Evolutionary conservation across 2,113 vertebrate genomes (phyloP), one percentile per base, ranked within the genome.

Genomic region (Theristicus caerulescens): DNA sequence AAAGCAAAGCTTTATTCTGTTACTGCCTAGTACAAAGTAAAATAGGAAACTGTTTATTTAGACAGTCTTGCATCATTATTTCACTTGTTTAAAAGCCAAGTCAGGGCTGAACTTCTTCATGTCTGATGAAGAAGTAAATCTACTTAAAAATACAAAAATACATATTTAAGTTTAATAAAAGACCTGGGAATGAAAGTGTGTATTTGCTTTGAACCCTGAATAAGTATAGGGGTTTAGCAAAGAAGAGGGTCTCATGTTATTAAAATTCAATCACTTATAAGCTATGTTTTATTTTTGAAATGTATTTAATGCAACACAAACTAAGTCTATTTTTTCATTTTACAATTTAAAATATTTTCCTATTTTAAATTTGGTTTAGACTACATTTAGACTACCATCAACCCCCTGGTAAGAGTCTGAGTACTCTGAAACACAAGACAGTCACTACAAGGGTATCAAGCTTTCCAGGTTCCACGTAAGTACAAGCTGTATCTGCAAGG

Each of bases 171-270:
- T 74, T 79, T 42, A 82, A 93, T 54, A 90, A 44, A 93, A 84
- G 29, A 73, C 55, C 31, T 71, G 18, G 74, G 54, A 81, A 54
- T 42, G 26, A 59, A 86, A 85, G 42, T 1, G 10, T 76, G 5
- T 44, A 84, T 88, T 85, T 93, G 85, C 79, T 91, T 67, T n/a
- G 15, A 90, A 96, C 90, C 16, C 81, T 84, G 67, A 87, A 7
- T 20, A 87, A 90, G 52, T 19, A 69, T 3, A 77, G 21, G 5
- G 8, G 8, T 54, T 93, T 86, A 72, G 24, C 54, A 78, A 93
- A 82, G 36, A 83, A 82, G 26, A 77, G 47, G 27, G 13, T 54
- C 64, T 55, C 57, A n/a, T 14, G 21, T 47, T 90, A 51, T 31
- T 88, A 88, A 73, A 70, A 76, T 88, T 89, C 58, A 70, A 76